Base-by-base conservation (phyloP, 2,888 invertebrate genomes). In the Galeopsomyia nigrocyanea region DNA sequence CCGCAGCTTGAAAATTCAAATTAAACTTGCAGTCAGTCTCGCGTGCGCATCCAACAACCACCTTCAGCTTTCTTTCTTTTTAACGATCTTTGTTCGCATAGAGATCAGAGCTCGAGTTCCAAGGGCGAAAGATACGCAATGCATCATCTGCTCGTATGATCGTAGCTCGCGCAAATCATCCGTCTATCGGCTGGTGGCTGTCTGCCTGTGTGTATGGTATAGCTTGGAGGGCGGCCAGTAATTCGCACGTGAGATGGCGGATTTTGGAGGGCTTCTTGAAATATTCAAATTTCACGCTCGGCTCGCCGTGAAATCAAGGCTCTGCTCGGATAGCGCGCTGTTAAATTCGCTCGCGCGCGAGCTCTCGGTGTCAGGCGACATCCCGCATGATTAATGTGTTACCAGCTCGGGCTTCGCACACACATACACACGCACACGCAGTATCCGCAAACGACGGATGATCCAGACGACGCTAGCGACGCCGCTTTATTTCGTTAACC, bases 401-500 rank as follows among this genome's bases (percentile, higher is more conserved):
- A n/a, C n/a, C n/a, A n/a, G n/a, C n/a, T n/a, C n/a, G n/a, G 76
- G 74, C 76, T 31, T 56, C 71, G 74, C 71, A 74, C n/a, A 61
- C 49, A 67, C 66, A 68, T 68, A 68, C 70, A 50, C 68, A 63
- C 66, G 71, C 62, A 72, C 71, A 39, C 26, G 60, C 73, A 65
- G 71, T 68, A 46, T 62, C 19, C 67, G 50, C 31, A 55, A 65
- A 76, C 78, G 77, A 77, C 71, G 64, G 71, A 76, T 75, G 78
- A 79, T 76, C 75, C 76, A 7, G 7, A 31, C 31, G 31, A 31
- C 7, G 3, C 31, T 3, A 5, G 31, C n/a, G 31, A 7, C 31
- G 75, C 73, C 76, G 80, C 79, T 80, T 79, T 80, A 79, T 79
- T 79, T 79, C 79, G 81, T 80, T 81, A 82, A 77, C 80, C 79